Conservation (phyloP, 2,797 vertebrate genomes). For the Buphagus erythrorhynchus region DNA sequence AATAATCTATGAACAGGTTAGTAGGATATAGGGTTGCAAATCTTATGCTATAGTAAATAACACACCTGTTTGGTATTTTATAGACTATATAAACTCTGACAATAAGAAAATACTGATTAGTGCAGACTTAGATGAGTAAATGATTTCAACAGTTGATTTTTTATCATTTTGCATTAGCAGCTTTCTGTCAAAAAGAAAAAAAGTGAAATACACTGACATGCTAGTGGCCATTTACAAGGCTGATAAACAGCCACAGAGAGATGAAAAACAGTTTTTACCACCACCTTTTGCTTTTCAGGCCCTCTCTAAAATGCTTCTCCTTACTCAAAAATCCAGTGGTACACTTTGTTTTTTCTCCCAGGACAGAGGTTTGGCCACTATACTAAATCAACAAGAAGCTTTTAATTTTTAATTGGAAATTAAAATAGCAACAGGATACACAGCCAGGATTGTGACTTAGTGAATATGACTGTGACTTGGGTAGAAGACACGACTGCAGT, state of each 20-base stretch:
- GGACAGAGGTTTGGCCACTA: not conserved
- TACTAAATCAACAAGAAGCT: not conserved
- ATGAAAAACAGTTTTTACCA: not conserved
- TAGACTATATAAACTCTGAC: not conserved
- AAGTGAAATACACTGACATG: not conserved
- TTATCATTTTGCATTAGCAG: not conserved
- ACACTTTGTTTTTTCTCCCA: not conserved
- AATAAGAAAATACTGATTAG: not conserved
- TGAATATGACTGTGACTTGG: not conserved
- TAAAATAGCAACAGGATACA: not conserved
- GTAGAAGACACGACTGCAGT: not conserved
- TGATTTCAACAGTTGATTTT: not conserved
- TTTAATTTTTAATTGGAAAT: not conserved
- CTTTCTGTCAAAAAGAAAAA: not conserved
- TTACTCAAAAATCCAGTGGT: not conserved
- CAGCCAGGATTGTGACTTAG: not conserved
- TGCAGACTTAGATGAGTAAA: not conserved
- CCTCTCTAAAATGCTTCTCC: not conserved
- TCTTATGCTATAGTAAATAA: not conserved
- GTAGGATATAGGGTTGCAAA: not conserved
- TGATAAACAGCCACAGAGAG: not conserved
- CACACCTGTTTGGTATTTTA: not conserved
- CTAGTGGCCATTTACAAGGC: not conserved
- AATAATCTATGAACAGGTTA: conserved; percentile 25
- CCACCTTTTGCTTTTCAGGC: not conserved